Conservation (phyloP, 1,140 invertebrate genomes). For the Tetraneura akinire region DNA sequence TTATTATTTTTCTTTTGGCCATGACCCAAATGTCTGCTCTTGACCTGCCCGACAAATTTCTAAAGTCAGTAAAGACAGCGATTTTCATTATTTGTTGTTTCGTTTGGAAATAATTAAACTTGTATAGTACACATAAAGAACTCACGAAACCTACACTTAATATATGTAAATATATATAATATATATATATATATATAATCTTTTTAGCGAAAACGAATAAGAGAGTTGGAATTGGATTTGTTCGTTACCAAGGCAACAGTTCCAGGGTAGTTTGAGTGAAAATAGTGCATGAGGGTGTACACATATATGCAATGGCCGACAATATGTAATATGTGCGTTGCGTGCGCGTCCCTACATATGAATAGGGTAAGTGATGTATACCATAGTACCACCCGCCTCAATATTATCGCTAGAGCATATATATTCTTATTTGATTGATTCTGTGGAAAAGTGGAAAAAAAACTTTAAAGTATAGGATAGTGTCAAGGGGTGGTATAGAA, state of each 20-base stretch:
- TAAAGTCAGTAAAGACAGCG: not conserved
- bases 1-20: conserved; percentile 36
- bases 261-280: conserved; percentile 20
- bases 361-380: conserved; percentile 37
- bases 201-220: not conserved
- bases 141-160: not conserved
- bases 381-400: not conserved
- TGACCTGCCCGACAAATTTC: conserved; percentile 47
- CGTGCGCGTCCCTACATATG: conserved; percentile 6
- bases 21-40: conserved; percentile 46
- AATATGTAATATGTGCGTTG: conserved; percentile 19
- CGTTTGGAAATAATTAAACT: too few species aligned
- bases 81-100: not conserved
- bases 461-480: not conserved
- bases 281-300: conserved; percentile 20
- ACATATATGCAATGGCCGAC: conserved; percentile 39
- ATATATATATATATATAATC: too few species aligned
- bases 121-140: not conserved
- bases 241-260: conserved; percentile 45
- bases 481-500: not conserved
- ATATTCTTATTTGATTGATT: conserved; percentile 43
- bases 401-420: not conserved
- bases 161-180: too few species aligned
- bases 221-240: not conserved
- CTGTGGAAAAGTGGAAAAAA: conserved; percentile 13